Conservation (phyloP, 2,113 vertebrate species). For the Lutjanus erythropterus region DNA sequence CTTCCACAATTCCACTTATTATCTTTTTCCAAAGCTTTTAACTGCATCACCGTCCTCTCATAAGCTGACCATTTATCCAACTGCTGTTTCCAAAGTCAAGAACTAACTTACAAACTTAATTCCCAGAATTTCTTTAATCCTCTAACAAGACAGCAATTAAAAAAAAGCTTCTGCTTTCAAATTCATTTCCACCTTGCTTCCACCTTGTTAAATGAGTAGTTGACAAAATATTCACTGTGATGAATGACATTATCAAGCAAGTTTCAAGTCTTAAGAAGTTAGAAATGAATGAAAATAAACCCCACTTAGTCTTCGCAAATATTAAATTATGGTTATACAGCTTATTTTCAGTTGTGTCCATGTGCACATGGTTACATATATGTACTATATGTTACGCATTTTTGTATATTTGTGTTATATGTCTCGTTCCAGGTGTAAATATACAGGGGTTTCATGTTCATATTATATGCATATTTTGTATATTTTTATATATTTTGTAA, state of each 20-base stretch:
- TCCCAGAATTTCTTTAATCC: background rate
- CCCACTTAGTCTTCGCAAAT: no score
- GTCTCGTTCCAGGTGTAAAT: no score
- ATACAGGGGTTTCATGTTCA: no score
- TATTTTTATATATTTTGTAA: no score
- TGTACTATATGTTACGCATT: no score
- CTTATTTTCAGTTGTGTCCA: no score
- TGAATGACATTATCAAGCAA: slow-evolving; percentile 8
- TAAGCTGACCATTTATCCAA: background rate
- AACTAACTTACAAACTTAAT: background rate
- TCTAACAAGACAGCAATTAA: no score
- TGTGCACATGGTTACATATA: no score
- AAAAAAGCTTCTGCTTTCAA: background rate
- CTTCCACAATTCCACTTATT: background rate
- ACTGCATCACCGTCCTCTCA: background rate
- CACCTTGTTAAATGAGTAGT: background rate
- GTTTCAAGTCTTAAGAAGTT: background rate
- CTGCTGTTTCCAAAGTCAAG: background rate
- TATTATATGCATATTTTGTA: no score
- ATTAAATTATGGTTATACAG: no score
- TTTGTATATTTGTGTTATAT: no score
- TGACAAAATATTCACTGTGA: slow-evolving; percentile 20
- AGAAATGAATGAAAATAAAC: slow-evolving; percentile 1
- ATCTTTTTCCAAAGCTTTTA: background rate
- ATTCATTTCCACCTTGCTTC: background rate